A percentile compares a stretch with the other conserved stretches of the same genome.
These are phyloP conservation scores for Centropus unirufus DNA, from an alignment of 2,113 vertebrate species.

Conservation along the genomic window DNA sequence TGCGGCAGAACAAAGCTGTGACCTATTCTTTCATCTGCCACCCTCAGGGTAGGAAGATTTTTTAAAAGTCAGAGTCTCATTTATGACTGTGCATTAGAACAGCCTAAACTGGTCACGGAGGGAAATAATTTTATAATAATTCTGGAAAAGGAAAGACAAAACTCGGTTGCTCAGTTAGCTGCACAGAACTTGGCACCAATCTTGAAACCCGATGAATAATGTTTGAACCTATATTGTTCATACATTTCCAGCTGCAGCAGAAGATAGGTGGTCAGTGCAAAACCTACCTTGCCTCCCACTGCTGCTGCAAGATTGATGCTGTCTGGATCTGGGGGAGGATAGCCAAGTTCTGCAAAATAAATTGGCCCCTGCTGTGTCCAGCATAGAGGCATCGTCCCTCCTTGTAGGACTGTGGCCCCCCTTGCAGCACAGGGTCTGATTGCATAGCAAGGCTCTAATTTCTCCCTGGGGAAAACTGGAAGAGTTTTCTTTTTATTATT, in stretches of 20 bases:
- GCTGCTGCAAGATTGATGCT: conserved; percentile 15
- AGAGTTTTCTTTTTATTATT: not conserved
- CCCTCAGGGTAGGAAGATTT: conserved; percentile 52
- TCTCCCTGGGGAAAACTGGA: not conserved
- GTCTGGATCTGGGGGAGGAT: not conserved
- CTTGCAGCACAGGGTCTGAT: not conserved
- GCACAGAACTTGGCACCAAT: not conserved
- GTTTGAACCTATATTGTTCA: not conserved
- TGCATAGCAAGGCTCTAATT: not conserved
- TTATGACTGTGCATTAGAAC: conserved; percentile 32
- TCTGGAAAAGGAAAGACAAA: conserved; percentile 15
- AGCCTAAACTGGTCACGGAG: not conserved
- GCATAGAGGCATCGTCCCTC: not conserved
- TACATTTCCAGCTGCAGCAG: not conserved
- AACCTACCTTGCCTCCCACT: not conserved
- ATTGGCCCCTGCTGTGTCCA: not conserved
- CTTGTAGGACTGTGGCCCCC: not conserved
- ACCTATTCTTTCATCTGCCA: conserved; percentile 51
- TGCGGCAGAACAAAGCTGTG: conserved; percentile 36
- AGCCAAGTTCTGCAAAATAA: not conserved
- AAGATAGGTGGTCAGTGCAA: conserved; percentile 4
- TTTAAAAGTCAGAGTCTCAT: conserved; percentile 39
- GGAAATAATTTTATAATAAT: conserved; percentile 43
- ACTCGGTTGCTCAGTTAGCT: not conserved
- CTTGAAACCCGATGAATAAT: not conserved